Percentiles rank a stretch among this genome's conserved stretches.
Conservation (phyloP, 2,888 invertebrate genomes). For the Chrysotoxum bicinctum region DNA sequence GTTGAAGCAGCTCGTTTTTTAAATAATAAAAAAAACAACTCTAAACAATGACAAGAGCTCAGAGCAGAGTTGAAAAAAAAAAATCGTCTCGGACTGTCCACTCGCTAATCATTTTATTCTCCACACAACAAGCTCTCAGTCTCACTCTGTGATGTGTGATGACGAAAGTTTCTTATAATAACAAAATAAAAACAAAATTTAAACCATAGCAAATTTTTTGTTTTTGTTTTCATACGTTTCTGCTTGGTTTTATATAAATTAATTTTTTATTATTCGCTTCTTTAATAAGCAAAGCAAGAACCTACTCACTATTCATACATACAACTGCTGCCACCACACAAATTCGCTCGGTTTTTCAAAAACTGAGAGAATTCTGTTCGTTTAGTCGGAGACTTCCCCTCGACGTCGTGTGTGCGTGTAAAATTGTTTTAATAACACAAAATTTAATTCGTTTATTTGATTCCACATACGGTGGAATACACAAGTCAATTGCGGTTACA, state of each 20-base stretch:
- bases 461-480: constrained; percentile 21
- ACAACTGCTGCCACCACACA: constrained; percentile 42
- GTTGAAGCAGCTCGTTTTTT: constrained; percentile 34
- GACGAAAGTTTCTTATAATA: constrained; percentile 62
- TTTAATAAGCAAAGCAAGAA: constrained; percentile 54
- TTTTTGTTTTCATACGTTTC: constrained; percentile 10
- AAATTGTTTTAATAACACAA: constrained; percentile 52
- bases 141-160: constrained; percentile 37
- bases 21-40: constrained; percentile 26
- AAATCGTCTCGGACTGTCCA: constrained; percentile 30
- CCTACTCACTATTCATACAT: constrained; percentile 61
- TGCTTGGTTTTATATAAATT: constrained; percentile 25
- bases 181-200: constrained; percentile 39
- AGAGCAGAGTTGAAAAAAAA: constrained; percentile 13
- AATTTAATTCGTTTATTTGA: constrained; percentile 30
- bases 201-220: constrained; percentile 50
- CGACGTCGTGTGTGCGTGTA: constrained; percentile 48
- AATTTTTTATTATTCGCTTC: constrained; percentile 18
- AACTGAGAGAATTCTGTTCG: constrained; percentile 59
- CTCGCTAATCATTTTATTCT: constrained; percentile 44
- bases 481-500: constrained; percentile 39
- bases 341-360: constrained; percentile 63
- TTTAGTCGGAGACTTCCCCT: constrained; percentile 64
- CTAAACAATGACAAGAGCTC: constrained; percentile 42
- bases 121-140: constrained; percentile 26